Base-by-base conservation (phyloP, 2,888 invertebrate species). In the Stegophylla sp. region DNA sequence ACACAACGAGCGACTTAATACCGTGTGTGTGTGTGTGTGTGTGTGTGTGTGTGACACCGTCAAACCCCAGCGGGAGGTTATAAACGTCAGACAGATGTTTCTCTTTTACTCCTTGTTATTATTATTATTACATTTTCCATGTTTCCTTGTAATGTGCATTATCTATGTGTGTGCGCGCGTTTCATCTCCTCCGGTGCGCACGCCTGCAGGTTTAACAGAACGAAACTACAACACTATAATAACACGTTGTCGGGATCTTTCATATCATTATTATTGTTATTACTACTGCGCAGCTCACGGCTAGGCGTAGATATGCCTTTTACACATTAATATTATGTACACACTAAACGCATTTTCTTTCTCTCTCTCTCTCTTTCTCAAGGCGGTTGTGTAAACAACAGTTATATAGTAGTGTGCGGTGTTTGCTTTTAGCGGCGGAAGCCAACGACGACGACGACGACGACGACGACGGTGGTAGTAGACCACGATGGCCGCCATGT, bases 71-170 rank as follows among this genome's bases (percentile, higher is more conserved):
- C 77, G 28, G 77, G 77, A 77, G 69, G 59, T 77, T 69, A 34
- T 43, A 69, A 77, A 34, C 45, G 59, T 77, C 77, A 5, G 77
- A 48, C 77, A 77, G 77, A 67, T 77, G 77, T 77, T 77, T 59
- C 69, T 77, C 69, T 77, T 69, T 61, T 69, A 61, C 66, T 77
- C 56, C 59, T 15, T 3, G 45, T 77, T 67, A 28, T 66, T 77
- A 51, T 45, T 48, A 66, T 45, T 45, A 72, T 72, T 56, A 72
- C 41, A 43, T 63, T 48, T 28, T 45, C 61, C n/a, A 17, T 61
- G 45, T 61, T 45, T 61, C 61, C 28, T 20, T 63, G 69, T 51
- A n/a, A n/a, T n/a, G n/a, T n/a, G n/a, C n/a, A n/a, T n/a, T n/a
- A n/a, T n/a, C 0, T 12, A 10, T n/a, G 17, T 20, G 17, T 28